These are phyloP conservation scores for Tachina grossa DNA, from an alignment of 2,888 invertebrate species.

Conservation along the genomic window DNA sequence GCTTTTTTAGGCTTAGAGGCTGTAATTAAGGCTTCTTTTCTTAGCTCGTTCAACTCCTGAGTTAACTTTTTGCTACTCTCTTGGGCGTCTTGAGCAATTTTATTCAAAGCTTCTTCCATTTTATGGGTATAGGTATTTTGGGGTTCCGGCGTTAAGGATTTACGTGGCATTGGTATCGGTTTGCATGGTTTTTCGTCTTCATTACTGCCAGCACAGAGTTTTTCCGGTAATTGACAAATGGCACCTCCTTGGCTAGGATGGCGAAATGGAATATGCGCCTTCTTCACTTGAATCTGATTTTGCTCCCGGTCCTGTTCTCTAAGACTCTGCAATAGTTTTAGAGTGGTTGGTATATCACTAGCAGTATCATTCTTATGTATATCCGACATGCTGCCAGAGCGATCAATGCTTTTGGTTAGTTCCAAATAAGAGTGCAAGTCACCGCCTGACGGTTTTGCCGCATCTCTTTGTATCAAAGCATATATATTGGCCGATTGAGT, in stretches of 20 bases:
- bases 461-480: constrained; percentile 88
- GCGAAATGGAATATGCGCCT: constrained; percentile 77
- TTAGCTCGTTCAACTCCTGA: constrained; percentile 86
- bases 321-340: constrained; percentile 78
- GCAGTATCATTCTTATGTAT: constrained; percentile 78
- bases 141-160: constrained; percentile 83
- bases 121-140: constrained; percentile 81
- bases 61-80: constrained; percentile 88
- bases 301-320: constrained; percentile 79
- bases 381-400: constrained; percentile 86
- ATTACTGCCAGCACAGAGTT: constrained; percentile 69
- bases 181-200: constrained; percentile 76
- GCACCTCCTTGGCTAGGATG: constrained; percentile 82
- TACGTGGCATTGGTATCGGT: constrained; percentile 85
- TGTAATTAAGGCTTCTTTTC: constrained; percentile 80
- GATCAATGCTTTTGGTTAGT: constrained; percentile 84
- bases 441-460: constrained; percentile 82
- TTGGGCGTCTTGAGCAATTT: constrained; percentile 89
- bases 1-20: constrained; percentile 77
- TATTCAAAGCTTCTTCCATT: constrained; percentile 88
- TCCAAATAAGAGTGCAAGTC: constrained; percentile 85
- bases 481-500: constrained; percentile 93
- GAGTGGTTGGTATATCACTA: constrained; percentile 79
- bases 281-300: constrained; percentile 60
- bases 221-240: constrained; percentile 80